These are phyloP conservation scores for Acronicta alni DNA, from an alignment of 2,888 invertebrate genomes.

Conservation along the genomic window DNA sequence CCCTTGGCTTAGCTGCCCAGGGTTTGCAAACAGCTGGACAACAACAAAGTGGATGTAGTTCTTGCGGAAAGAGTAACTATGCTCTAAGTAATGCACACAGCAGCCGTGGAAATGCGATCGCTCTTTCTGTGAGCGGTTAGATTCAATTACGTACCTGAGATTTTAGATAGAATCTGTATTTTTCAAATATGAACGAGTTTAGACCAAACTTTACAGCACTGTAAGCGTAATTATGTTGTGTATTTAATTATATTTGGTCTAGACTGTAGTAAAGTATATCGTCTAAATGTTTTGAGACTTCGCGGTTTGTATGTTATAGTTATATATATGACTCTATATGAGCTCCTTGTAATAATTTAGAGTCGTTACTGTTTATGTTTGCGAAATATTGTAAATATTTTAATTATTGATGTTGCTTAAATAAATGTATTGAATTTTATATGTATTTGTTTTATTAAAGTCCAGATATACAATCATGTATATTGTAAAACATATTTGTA, in stretches of 20 bases:
- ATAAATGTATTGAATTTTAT: neutral
- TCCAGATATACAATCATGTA: too few species aligned
- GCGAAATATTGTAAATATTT: slow-evolving; percentile 26
- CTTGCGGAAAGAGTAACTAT: slow-evolving; percentile 75
- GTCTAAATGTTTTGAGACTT: too few species aligned
- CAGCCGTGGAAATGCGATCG: slow-evolving; percentile 76
- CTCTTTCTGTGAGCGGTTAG: slow-evolving; percentile 80
- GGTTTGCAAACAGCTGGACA: slow-evolving; percentile 67
- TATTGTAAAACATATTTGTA: too few species aligned
- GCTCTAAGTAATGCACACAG: slow-evolving; percentile 85
- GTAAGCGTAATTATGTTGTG: too few species aligned
- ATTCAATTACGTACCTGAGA: neutral
- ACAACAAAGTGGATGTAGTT: slow-evolving; percentile 66
- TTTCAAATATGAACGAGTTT: neutral
- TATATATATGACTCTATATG: neutral
- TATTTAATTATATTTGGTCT: too few species aligned
- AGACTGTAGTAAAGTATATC: neutral
- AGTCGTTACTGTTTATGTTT: slow-evolving; percentile 25
- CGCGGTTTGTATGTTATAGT: too few species aligned
- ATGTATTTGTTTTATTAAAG: neutral
- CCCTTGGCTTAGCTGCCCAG: slow-evolving; percentile 74
- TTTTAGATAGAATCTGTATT: too few species aligned
- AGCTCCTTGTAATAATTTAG: slow-evolving; percentile 7
- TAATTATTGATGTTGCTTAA: slow-evolving; percentile 10
- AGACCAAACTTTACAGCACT: too few species aligned